A percentile compares a stretch with the other conserved stretches of the same genome.
Conservation (phyloP, 2,113 vertebrate genomes). For the Grallaria varia region DNA sequence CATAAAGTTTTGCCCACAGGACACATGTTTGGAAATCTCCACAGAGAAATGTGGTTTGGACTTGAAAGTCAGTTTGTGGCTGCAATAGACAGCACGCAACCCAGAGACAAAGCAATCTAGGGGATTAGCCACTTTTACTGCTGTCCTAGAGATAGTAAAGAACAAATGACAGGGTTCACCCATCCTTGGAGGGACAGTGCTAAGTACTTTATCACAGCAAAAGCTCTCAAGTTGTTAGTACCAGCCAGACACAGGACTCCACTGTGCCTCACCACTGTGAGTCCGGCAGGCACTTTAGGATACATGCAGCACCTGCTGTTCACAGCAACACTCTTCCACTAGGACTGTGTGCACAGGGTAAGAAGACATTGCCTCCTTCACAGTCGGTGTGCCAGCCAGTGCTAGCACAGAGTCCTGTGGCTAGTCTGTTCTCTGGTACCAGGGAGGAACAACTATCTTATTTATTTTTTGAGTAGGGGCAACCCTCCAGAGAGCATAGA, state of each 20-base stretch:
- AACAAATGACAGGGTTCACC: neutral
- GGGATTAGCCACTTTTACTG: neutral
- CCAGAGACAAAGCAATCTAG: neutral
- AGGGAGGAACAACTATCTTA: neutral
- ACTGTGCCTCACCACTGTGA: fast-evolving
- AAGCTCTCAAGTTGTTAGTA: neutral
- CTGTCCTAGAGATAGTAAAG: neutral
- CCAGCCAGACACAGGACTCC: neutral
- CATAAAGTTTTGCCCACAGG: neutral
- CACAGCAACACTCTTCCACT: neutral
- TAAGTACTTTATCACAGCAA: neutral
- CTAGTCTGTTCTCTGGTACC: neutral
- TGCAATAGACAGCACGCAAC: neutral
- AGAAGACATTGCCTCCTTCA: fast-evolving
- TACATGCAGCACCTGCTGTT: neutral
- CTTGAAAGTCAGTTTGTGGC: neutral
- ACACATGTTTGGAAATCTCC: neutral
- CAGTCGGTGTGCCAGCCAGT: neutral
- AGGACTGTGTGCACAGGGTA: neutral
- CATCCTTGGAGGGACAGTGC: neutral
- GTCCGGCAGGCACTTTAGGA: fast-evolving
- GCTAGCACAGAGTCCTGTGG: neutral
- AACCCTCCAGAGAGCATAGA: neutral
- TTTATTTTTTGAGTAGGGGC: neutral
- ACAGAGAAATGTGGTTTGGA: fast-evolving